phyloP scores from a whole-genome alignment of 2,113 vertebrate genomes.

The Trichomycterus rosablanca region DNA sequence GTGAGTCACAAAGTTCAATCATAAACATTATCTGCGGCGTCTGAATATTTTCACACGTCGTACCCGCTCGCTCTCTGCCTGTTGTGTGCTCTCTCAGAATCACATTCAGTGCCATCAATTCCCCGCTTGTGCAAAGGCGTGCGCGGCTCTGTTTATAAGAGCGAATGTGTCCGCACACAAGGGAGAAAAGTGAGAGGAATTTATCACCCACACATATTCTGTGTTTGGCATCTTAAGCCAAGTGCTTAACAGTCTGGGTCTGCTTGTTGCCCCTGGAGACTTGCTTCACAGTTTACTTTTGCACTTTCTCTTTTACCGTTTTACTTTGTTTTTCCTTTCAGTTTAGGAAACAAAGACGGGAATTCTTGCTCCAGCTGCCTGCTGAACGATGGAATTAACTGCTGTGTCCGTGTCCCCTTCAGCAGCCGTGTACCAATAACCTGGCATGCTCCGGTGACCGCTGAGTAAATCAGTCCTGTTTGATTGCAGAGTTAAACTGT shows the following conservation, averaged over 20 bases:
- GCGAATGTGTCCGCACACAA: slow-evolving; percentile 33
- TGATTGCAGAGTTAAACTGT: slow-evolving; percentile 29
- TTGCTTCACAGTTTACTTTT: slow-evolving; percentile 23
- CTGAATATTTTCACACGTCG: no score
- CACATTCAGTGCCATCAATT: background rate
- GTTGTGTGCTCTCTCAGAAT: background rate
- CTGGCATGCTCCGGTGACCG: slow-evolving; percentile 38
- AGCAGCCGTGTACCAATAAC: slow-evolving; percentile 41
- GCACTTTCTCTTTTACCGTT: slow-evolving; percentile 30
- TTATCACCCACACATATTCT: slow-evolving; percentile 43
- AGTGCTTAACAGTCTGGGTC: slow-evolving; percentile 23
- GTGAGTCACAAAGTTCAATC: background rate
- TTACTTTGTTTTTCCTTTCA: slow-evolving; percentile 36
- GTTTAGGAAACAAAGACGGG: slow-evolving; percentile 31
- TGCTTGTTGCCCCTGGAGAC: slow-evolving; percentile 33
- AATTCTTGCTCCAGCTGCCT: slow-evolving; percentile 35
- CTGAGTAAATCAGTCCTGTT: slow-evolving; percentile 43
- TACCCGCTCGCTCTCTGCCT: background rate
- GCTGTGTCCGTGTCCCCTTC: slow-evolving; percentile 36
- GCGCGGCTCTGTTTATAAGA: slow-evolving; percentile 25
- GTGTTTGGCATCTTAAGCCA: slow-evolving; percentile 28
- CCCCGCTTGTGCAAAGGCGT: background rate
- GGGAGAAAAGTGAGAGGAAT: slow-evolving; percentile 48
- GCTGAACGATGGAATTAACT: slow-evolving; percentile 47
- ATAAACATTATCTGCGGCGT: no score